Conservation (phyloP, 2,113 vertebrate species). For the Opisthocomus hoazin region DNA sequence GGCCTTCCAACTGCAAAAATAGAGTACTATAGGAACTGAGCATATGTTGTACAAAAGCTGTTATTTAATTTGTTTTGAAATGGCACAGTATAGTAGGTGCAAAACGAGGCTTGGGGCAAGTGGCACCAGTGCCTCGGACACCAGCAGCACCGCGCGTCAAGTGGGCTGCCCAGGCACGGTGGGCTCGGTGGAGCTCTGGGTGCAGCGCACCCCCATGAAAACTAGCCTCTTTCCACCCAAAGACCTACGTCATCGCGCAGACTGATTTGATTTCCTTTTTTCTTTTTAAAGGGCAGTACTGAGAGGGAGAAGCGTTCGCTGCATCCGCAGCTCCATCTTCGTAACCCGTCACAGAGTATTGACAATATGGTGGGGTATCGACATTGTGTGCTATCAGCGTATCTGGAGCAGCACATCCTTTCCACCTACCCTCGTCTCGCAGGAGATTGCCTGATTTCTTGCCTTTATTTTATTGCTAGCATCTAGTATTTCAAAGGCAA, state of each 20-base stretch:
- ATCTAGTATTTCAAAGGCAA: conserved; percentile 43
- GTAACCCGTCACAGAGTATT: not conserved
- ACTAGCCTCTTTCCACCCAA: not conserved
- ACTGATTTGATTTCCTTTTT: not conserved
- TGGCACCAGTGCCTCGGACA: not conserved
- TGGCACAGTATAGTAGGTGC: not conserved
- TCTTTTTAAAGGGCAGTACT: not conserved
- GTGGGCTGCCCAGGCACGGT: accelerated
- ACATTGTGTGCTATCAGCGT: not conserved
- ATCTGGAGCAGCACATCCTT: conserved; percentile 11
- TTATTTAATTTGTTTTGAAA: conserved; percentile 65
- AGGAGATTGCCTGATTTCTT: not conserved
- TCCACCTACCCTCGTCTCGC: not conserved
- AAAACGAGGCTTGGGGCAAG: not conserved
- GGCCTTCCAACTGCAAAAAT: conserved; percentile 65
- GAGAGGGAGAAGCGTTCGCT: not conserved
- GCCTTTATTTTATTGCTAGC: conserved; percentile 17
- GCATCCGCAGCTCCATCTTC: not conserved
- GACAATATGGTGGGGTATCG: not conserved
- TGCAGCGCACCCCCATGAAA: not conserved
- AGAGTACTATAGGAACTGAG: conserved; percentile 54
- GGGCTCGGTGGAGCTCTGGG: not conserved
- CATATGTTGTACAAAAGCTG: conserved; percentile 55
- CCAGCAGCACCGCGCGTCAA: accelerated
- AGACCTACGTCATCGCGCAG: not conserved